Conservation (phyloP, 2,113 vertebrate species). For the Callorhinus ursinus region DNA sequence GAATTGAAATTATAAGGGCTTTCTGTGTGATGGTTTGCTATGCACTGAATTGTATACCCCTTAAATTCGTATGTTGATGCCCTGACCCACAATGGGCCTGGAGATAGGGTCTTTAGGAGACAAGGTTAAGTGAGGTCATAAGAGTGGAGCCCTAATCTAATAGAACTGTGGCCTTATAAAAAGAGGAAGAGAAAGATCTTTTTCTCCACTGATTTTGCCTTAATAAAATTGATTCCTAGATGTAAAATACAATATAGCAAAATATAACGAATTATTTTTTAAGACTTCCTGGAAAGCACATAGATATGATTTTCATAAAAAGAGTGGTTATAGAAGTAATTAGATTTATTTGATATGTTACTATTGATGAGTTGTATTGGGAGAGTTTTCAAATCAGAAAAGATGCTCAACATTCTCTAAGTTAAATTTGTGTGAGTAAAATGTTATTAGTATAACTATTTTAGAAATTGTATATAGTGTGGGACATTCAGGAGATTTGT, state of each 20-base stretch:
- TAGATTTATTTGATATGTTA: conserved; percentile 13
- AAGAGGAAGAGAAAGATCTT: background rate
- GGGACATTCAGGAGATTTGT: background rate
- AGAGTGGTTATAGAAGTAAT: background rate
- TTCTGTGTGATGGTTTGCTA: background rate
- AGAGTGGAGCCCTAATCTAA: background rate
- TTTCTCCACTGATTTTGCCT: background rate
- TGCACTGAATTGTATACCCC: background rate
- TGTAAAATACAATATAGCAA: conserved; percentile 12
- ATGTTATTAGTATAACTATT: conserved; percentile 7
- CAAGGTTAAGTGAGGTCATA: background rate
- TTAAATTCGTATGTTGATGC: background rate
- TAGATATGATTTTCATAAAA: conserved; percentile 22
- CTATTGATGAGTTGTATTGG: background rate
- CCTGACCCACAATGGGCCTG: background rate
- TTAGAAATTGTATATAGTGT: background rate
- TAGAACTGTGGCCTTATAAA: background rate
- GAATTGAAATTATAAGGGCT: background rate
- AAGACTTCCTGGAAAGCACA: background rate
- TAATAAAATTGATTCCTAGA: background rate
- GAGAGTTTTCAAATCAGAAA: conserved; percentile 24
- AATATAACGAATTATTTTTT: background rate
- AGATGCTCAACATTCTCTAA: background rate
- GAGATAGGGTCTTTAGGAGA: background rate
- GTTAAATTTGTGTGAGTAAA: background rate